Conservation (phyloP, 2,888 invertebrate species). For the Tipula lateralis region DNA sequence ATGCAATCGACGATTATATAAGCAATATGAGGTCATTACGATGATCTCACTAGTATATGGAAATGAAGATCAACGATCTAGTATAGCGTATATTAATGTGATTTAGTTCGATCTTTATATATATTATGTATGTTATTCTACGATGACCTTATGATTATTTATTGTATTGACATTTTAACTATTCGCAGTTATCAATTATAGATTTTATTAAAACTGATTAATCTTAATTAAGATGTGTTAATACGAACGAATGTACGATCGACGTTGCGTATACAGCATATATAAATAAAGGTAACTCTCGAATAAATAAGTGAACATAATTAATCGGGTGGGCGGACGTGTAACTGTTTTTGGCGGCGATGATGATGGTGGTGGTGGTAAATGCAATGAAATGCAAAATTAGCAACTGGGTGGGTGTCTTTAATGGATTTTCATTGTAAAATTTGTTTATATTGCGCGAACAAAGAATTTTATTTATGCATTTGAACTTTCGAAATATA, state of each 20-base stretch:
- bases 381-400: constrained; percentile 14
- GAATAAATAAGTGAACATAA: not conserved
- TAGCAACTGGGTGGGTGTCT: not conserved
- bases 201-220: not conserved
- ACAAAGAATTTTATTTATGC: not conserved
- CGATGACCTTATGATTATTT: not conserved
- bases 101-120: not conserved
- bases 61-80: constrained; percentile 3
- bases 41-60: not conserved
- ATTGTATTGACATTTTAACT: not conserved
- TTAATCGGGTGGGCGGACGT: not conserved
- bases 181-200: not conserved
- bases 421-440: constrained; percentile 14
- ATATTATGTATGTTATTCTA: not conserved
- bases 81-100: not conserved
- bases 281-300: not conserved
- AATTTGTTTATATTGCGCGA: not conserved
- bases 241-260: not conserved
- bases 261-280: not conserved
- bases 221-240: not conserved
- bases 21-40: not conserved
- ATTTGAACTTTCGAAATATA: not conserved
- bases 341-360: not conserved
- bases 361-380: not conserved
- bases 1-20: not conserved